phyloP scores from a whole-genome alignment of 2,797 vertebrate genomes.

The Pteropus rufus region DNA sequence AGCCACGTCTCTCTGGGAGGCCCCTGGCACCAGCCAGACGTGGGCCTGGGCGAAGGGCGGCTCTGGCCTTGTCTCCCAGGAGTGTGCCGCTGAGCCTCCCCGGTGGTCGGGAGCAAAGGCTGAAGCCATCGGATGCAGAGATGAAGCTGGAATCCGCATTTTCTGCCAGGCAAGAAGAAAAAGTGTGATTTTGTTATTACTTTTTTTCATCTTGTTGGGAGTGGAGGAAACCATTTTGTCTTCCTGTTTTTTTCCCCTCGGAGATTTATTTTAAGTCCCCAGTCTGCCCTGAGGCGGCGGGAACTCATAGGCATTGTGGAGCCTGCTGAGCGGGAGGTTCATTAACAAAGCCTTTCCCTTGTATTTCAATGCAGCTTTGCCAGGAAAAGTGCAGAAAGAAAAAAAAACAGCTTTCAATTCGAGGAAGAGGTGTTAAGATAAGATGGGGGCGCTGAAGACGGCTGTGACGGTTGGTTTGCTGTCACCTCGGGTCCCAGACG shows the following conservation, averaged over 20 bases:
- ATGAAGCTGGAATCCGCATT: not conserved
- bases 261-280: not conserved
- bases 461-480: not conserved
- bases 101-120: rapidly evolving
- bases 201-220: not conserved
- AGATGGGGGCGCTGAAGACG: rapidly evolving
- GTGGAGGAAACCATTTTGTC: not conserved
- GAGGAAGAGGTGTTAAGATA: not conserved
- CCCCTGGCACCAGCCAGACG: no score
- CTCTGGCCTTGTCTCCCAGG: not conserved
- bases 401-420: not conserved
- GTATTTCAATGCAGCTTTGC: not conserved
- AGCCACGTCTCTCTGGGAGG: rapidly evolving
- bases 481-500: not conserved
- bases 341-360: not conserved
- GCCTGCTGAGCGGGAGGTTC: not conserved
- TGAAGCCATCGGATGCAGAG: not conserved
- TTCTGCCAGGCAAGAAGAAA: not conserved
- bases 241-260: not conserved
- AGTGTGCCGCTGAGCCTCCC: not conserved
- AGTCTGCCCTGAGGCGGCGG: not conserved
- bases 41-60: not conserved
- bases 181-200: not conserved
- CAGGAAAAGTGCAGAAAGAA: not conserved
- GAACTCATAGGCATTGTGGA: not conserved